Conservation (phyloP, 2,797 vertebrate genomes). For the Pipistrellus pipistrellus region DNA sequence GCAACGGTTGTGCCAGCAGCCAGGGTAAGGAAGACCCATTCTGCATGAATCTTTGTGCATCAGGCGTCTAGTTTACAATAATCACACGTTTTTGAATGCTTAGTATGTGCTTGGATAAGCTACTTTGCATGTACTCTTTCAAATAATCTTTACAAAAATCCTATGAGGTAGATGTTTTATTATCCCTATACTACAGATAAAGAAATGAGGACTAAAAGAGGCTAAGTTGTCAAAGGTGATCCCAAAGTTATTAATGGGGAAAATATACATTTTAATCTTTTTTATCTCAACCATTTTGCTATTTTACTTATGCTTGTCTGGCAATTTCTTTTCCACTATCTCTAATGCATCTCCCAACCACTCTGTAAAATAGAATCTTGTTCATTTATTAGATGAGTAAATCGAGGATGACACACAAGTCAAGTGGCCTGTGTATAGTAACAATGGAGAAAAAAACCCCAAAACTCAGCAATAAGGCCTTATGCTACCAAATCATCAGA, state of each 20-base stretch:
- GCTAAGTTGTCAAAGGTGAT: constrained; percentile 29
- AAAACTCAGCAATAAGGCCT: not conserved
- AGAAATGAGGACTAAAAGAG: constrained; percentile 45
- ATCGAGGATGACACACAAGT: not conserved
- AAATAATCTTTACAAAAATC: constrained; percentile 28
- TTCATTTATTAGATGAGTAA: constrained; percentile 3
- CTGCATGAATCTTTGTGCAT: too few relatives aligned
- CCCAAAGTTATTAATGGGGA: not conserved
- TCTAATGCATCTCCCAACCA: constrained; percentile 41
- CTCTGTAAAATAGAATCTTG: not conserved
- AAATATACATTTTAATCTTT: constrained; percentile 18
- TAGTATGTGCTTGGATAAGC: constrained; percentile 28
- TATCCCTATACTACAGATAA: not conserved
- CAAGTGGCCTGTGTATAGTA: not conserved
- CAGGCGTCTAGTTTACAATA: not conserved
- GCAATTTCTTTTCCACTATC: not conserved
- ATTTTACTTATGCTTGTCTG: not conserved
- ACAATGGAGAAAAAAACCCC: not conserved
- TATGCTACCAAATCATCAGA: not conserved
- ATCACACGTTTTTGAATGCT: constrained; percentile 29
- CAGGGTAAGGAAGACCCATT: too few relatives aligned
- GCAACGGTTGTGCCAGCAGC: too few relatives aligned
- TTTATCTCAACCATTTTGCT: constrained; percentile 18
- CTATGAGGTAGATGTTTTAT: not conserved
- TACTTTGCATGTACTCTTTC: not conserved